phyloP scores from a whole-genome alignment of 2,888 invertebrate species.

The Ametastegia equiseti region DNA sequence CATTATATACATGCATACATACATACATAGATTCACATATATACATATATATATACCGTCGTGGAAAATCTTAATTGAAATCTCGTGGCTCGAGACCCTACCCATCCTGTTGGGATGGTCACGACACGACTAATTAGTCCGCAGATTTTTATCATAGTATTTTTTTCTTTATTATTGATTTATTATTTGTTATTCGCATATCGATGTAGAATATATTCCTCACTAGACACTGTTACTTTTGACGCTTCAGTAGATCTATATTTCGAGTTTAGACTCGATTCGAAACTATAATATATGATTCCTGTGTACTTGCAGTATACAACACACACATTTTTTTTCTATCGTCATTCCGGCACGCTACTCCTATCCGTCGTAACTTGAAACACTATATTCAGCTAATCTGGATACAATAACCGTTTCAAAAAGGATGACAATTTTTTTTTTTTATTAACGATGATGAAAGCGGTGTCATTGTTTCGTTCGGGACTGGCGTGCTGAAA shows the following conservation, averaged over 20 bases:
- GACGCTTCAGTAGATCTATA: constrained; percentile 36
- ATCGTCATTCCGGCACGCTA: not conserved
- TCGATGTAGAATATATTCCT: constrained; percentile 45
- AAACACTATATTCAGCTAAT: not conserved
- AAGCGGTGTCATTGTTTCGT: not conserved
- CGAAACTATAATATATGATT: not conserved
- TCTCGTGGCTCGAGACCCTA: constrained; percentile 54
- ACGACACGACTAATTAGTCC: constrained; percentile 43
- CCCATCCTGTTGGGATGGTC: constrained; percentile 34
- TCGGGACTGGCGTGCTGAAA: constrained; percentile 1
- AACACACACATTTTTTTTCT: not conserved
- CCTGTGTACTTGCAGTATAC: too few species aligned
- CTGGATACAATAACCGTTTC: not conserved
- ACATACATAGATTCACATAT: not conserved
- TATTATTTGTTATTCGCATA: constrained; percentile 28
- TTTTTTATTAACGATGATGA: not conserved
- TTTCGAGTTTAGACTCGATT: constrained; percentile 3
- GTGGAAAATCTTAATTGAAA: constrained; percentile 68
- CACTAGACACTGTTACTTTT: not conserved
- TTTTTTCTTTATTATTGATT: constrained; percentile 9
- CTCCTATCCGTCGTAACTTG: not conserved
- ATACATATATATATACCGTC: not conserved
- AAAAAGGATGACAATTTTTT: not conserved
- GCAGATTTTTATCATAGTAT: constrained; percentile 12
- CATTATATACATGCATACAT: not conserved